phyloP scores from a whole-genome alignment of 2,113 vertebrate species.

The Rostratula benghalensis region DNA sequence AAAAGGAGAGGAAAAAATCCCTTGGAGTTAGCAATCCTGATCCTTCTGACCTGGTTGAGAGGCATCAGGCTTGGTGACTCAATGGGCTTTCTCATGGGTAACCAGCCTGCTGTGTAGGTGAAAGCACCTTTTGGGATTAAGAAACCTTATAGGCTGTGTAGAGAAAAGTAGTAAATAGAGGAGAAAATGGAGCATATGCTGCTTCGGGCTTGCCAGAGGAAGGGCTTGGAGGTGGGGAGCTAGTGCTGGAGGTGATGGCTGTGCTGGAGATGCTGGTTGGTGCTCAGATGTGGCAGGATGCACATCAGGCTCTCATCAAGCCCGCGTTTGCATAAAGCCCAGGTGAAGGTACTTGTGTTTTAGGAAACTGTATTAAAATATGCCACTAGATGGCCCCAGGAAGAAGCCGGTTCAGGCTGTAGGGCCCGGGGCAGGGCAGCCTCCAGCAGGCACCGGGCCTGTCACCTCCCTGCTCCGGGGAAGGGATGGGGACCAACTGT shows the following conservation, averaged over 20 bases:
- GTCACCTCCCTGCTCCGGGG: background rate
- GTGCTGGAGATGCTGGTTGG: background rate
- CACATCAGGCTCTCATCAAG: background rate
- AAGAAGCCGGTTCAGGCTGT: background rate
- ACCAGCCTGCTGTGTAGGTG: background rate
- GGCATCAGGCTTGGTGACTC: background rate
- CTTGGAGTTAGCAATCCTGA: background rate
- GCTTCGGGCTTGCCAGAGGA: background rate
- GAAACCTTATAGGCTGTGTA: accelerated
- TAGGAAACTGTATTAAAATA: background rate
- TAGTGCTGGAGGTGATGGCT: background rate
- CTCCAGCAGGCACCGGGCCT: background rate
- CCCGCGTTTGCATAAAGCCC: background rate
- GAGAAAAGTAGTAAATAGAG: background rate
- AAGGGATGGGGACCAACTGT: background rate
- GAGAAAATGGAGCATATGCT: background rate
- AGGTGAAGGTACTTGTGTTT: background rate
- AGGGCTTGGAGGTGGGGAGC: background rate
- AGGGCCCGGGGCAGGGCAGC: background rate
- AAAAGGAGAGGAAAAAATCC: accelerated
- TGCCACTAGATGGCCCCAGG: slow-evolving; percentile 66
- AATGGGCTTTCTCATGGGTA: background rate
- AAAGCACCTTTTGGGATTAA: background rate
- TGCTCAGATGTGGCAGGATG: background rate
- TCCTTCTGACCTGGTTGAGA: background rate